Base-by-base conservation (phyloP, 2,113 vertebrate species). In the Mus spicilegus region DNA sequence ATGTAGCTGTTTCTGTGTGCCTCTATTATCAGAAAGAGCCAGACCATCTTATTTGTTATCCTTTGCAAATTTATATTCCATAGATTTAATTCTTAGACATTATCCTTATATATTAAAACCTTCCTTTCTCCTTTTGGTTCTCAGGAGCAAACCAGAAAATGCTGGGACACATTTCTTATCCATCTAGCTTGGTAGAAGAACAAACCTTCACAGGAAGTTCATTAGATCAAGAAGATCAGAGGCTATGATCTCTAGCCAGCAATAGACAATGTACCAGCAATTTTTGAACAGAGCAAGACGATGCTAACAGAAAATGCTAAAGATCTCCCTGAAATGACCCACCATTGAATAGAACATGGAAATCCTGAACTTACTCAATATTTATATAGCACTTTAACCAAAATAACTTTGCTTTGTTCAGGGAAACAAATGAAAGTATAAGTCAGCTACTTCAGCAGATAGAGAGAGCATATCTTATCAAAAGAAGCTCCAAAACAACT, bases 91-190 rank as follows among this genome's bases (percentile, higher is more conserved):
- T 84, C 39, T 67, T 84, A 87, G 2, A 92, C 17, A 82, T 7
- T 58, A n/a, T 84, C 82, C 2, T 28, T 39, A 82, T 26, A 89
- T 33, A 93, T 51, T 14, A 72, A 13, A 4, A n/a, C 6, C n/a
- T 70, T 20, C 49, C 3, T 65, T 78, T 26, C 22, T 87, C 78
- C 20, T 76, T 28, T 24, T 11, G 92, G 6, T 5, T 84, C 22
- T 12, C 26, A 92, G 80, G 17, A 78, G 61, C 8, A 90, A 42
- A 72, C 11, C 67, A 97, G 91, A 75, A 92, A 92, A 94, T 82
- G 11, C 0, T 78, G 3, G 36, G 22, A 13, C 30, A 39, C 5
- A 89, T 36, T 20, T 81, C 26, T 24, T 36, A 63, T 63, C 13
- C 56, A 51, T 39, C 0, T 11, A 90, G 9, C 33, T 80, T 78